Base-by-base conservation (phyloP, 92 coral and sea anemone species). In the Ricordea florida region DNA sequence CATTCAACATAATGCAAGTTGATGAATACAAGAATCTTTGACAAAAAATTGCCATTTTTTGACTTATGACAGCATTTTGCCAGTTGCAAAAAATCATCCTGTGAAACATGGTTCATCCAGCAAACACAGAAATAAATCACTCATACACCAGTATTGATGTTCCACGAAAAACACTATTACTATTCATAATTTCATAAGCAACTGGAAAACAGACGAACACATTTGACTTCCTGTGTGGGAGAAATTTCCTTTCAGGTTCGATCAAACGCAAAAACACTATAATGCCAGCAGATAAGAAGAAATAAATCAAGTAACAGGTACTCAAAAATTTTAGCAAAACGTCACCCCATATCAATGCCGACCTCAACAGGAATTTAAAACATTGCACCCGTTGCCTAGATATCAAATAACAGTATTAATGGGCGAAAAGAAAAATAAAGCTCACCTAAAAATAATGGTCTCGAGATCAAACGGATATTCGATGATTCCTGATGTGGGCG, bases 381-480 rank as follows among this genome's bases (percentile, higher is more conserved):
- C 42, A 33, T 58, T 59, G 80, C 71, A 33, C 35, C 69, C 45
- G 80, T 73, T 44, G 59, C 80, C 57, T 58, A 13, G 58, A 73
- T 31, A 72, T 72, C 57, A 72, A 57, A 72, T 72, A 72, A 72
- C 79, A 57, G 58, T 60, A 31, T 58, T 43, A 59, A 31, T 30
- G 57, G 60, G 33, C 20, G 48, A 59, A 58, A 43, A 27, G 55
- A 49, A 31, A 77, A 58, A 21, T 61, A 13, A 32, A 58, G 48
- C 97, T 86, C 63, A 96, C 99, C 99, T 88, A 86, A 96, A 96
- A 75, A 96, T 96, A 57, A 96, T 96, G 42, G 99, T 96, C 67
- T 96, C 99, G 89, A 96, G 83, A 62, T 96, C 99, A 71, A 96
- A 96, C 17, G 99, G 99, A 61, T 96, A 96, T 58, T 96, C 99